These are phyloP conservation scores for Danio jaintianensis DNA, from an alignment of 2,797 vertebrate genomes.

Conservation along the genomic window DNA sequence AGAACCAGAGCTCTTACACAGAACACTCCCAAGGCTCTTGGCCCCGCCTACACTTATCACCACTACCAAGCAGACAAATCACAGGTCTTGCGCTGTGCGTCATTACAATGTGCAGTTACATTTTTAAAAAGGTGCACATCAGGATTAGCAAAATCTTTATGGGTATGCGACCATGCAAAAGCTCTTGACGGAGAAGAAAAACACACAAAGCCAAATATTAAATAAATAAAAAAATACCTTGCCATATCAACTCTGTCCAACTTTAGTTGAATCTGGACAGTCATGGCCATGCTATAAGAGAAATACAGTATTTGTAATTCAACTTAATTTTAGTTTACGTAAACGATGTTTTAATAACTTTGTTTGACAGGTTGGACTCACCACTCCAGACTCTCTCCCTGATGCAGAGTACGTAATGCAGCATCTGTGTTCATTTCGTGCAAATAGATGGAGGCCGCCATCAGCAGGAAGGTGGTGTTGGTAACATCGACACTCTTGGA, in stretches of 20 bases:
- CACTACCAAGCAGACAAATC: no score
- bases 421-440: constrained; percentile 88
- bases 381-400: constrained; percentile 95
- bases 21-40: no score
- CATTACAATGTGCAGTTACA: no score
- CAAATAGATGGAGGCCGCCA: constrained; percentile 92
- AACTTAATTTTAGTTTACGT: background rate
- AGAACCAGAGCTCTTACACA: no score
- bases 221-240: constrained; percentile 76
- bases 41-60: no score
- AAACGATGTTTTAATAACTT: background rate
- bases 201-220: background rate
- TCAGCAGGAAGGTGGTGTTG: constrained; percentile 91
- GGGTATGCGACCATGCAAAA: no score
- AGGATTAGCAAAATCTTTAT: no score
- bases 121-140: no score
- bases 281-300: constrained; percentile 88
- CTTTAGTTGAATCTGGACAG: constrained; percentile 90
- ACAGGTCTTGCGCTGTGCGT: no score
- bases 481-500: constrained; percentile 87
- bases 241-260: constrained; percentile 93
- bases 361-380: constrained; percentile 65
- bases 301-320: background rate
- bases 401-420: constrained; percentile 88
- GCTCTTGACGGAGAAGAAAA: no score